Evolutionary conservation across 2,888 invertebrate species (phyloP), one percentile per base, ranked within the genome.

Genomic region (Erannis defoliaria): DNA sequence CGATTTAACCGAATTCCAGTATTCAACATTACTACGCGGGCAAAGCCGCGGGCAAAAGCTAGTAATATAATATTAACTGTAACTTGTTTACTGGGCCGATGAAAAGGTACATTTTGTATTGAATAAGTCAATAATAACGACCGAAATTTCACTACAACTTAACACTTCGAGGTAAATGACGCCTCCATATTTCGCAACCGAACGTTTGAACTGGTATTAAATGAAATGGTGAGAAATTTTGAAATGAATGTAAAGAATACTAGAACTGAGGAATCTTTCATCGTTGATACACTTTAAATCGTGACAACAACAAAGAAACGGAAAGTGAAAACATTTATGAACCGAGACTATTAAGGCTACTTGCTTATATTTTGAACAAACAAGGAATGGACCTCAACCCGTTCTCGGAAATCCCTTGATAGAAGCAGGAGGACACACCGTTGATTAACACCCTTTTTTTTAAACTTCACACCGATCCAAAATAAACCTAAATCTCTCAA

Each of bases 21-120:
- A n/a, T n/a, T n/a, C n/a, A n/a, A n/a, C n/a, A n/a, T n/a, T n/a
- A n/a, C n/a, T n/a, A n/a, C n/a, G n/a, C n/a, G n/a, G n/a, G n/a
- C n/a, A n/a, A n/a, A n/a, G n/a, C n/a, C n/a, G n/a, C n/a, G n/a
- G n/a, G n/a, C n/a, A n/a, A n/a, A n/a, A n/a, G n/a, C n/a, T n/a
- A n/a, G n/a, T 90, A 89, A 92, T 93, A 89, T 82, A 88, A 84
- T 76, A 81, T 80, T 90, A 90, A 90, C 92, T 87, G 91, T 91
- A 83, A 76, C 71, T 70, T 81, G 72, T 85, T 86, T 85, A 82
- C 85, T 86, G 76, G 72, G 72, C 74, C 80, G 77, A 85, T 82
- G 81, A 82, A 80, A 82, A 84, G 77, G 80, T 81, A 78, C 73
- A 65, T 67, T 59, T 62, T 65, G 65, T 76, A 77, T 77, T 75